phyloP scores from a whole-genome alignment of 2,113 vertebrate genomes.

The Leptodactylus fuscus region DNA sequence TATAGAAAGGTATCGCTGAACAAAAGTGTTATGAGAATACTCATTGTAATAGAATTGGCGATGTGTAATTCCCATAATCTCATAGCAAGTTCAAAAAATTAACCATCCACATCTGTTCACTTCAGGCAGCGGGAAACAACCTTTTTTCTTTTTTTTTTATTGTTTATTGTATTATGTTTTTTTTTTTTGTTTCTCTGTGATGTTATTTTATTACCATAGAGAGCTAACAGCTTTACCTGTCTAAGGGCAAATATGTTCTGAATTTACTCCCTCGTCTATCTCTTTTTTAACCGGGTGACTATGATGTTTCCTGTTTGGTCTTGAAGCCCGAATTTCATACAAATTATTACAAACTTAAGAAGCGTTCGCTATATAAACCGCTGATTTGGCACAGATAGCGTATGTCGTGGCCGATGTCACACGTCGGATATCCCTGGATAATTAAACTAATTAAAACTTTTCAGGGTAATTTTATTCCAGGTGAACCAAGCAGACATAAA shows the following conservation, averaged over 20 bases:
- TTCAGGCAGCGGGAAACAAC: slow-evolving; percentile 59
- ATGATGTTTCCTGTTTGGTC: not conserved
- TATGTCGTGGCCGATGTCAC: slow-evolving; percentile 3
- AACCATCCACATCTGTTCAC: slow-evolving; percentile 77
- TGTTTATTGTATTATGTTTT: slow-evolving; percentile 45
- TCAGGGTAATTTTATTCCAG: slow-evolving; percentile 2
- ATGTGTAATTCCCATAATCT: slow-evolving; percentile 81
- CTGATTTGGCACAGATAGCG: slow-evolving; percentile 7
- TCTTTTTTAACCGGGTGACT: not conserved
- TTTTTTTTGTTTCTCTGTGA: slow-evolving; percentile 35
- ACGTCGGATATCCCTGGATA: not conserved
- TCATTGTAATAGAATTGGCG: slow-evolving; percentile 75
- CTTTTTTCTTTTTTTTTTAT: slow-evolving; percentile 67
- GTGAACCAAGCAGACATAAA: slow-evolving; percentile 9
- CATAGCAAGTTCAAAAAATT: slow-evolving; percentile 78
- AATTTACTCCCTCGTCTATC: not conserved
- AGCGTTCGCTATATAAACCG: not conserved
- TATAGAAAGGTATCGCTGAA: slow-evolving; percentile 52
- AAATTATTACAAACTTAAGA: not conserved
- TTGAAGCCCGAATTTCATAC: not conserved
- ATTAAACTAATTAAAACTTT: slow-evolving; percentile 8
- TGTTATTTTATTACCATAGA: slow-evolving; percentile 46
- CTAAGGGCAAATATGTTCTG: slow-evolving; percentile 28
- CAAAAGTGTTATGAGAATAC: slow-evolving; percentile 57
- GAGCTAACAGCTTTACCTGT: slow-evolving; percentile 47